These are phyloP conservation scores for Entelurus aequoreus DNA, from an alignment of 2,113 vertebrate species.

Conservation along the genomic window DNA sequence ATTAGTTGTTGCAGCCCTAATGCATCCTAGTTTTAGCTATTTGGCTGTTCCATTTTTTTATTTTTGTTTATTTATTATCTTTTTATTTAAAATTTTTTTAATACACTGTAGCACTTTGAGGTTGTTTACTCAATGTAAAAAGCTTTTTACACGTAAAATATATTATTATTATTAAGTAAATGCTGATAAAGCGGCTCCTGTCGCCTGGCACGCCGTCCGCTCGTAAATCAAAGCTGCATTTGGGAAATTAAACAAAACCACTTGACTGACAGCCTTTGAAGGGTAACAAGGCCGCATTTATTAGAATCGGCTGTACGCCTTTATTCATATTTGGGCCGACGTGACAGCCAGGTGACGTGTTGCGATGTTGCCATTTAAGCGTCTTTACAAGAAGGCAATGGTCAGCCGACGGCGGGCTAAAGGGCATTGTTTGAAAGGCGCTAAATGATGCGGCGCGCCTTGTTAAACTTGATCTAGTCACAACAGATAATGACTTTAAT, in stretches of 20 bases:
- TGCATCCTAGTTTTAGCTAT: too few species aligned
- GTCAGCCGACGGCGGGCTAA: slow-evolving; percentile 52
- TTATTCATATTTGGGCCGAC: slow-evolving; percentile 28
- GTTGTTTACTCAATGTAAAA: too few species aligned
- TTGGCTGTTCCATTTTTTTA: too few species aligned
- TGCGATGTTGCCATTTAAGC: not conserved
- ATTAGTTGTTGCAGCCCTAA: too few species aligned
- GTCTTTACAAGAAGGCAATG: slow-evolving; percentile 25
- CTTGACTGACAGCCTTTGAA: slow-evolving; percentile 41
- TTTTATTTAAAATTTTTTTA: too few species aligned
- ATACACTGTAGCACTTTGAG: too few species aligned
- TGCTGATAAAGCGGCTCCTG: slow-evolving; percentile 40
- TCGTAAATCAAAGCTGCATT: slow-evolving; percentile 63
- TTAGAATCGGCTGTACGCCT: slow-evolving; percentile 35
- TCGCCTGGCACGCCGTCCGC: slow-evolving; percentile 11
- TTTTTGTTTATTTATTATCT: too few species aligned
- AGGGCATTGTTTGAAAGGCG: slow-evolving; percentile 57
- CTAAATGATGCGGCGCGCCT: slow-evolving; percentile 70
- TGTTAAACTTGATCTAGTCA: slow-evolving; percentile 76
- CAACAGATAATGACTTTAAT: slow-evolving; percentile 77
- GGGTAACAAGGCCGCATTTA: slow-evolving; percentile 21
- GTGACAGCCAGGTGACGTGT: slow-evolving; percentile 19
- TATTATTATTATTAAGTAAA: slow-evolving; percentile 20
- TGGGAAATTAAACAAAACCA: slow-evolving; percentile 43
- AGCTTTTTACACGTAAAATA: too few species aligned